These are phyloP conservation scores for Xestia c-nigrum DNA, from an alignment of 2,888 invertebrate species.

Conservation along the genomic window DNA sequence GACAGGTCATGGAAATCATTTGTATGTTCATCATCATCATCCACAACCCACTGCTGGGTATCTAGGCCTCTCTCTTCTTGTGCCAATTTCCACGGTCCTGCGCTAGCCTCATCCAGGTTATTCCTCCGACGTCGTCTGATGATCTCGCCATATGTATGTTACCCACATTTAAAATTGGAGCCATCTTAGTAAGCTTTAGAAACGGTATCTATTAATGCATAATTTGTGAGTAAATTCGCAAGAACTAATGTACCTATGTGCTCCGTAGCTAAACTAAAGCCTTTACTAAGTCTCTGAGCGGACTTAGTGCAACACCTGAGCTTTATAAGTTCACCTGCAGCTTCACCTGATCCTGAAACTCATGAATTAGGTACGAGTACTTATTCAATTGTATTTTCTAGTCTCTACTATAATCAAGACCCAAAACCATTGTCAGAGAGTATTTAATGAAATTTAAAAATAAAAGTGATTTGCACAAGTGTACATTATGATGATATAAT, in stretches of 20 bases:
- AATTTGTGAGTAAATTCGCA: background rate
- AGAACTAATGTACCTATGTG: background rate
- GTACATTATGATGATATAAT: too few relatives aligned
- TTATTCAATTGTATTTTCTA: background rate
- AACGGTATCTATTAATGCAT: background rate
- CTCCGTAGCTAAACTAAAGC: slow-evolving; percentile 42
- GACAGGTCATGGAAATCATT: too few relatives aligned
- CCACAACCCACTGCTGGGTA: too few relatives aligned
- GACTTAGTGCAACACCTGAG: slow-evolving; percentile 47
- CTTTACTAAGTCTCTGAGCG: slow-evolving; percentile 33
- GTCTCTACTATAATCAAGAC: background rate
- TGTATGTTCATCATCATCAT: too few relatives aligned
- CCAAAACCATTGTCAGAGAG: too few relatives aligned
- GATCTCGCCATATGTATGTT: background rate
- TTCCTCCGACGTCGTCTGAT: too few relatives aligned
- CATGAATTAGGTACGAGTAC: background rate
- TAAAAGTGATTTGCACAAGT: too few relatives aligned
- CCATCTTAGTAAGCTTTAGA: background rate
- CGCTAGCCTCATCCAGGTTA: too few relatives aligned
- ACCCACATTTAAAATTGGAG: background rate
- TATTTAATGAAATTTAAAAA: too few relatives aligned
- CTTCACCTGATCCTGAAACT: slow-evolving; percentile 33
- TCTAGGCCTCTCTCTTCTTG: too few relatives aligned
- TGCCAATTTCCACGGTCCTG: too few relatives aligned
- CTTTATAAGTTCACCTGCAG: slow-evolving; percentile 23